A percentile compares a stretch with the other conserved stretches of the same genome.
phyloP scores from a whole-genome alignment of 2,113 vertebrate species.

The Campylomormyrus tamandua region DNA sequence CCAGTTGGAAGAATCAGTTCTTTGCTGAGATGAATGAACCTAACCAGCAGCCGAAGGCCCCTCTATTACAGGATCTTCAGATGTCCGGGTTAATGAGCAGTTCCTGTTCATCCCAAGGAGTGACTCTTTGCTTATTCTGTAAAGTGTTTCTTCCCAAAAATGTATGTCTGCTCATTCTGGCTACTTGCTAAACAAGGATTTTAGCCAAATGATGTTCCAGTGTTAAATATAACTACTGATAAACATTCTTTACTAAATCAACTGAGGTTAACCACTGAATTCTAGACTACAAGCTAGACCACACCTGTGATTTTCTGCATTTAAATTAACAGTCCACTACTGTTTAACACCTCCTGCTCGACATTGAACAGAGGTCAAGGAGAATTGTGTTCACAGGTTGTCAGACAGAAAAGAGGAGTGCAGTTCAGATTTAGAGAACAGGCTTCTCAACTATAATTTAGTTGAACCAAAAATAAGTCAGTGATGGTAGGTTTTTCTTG shows the following conservation, averaged over 20 bases:
- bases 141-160: neutral
- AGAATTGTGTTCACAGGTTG: neutral
- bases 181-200: neutral
- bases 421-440: neutral
- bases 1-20: neutral
- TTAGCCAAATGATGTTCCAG: neutral
- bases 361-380: neutral
- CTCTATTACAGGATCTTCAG: neutral
- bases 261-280: neutral
- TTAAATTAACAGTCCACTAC: neutral
- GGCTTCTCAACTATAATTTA: neutral
- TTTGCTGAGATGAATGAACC: neutral
- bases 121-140: neutral
- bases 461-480: neutral
- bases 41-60: neutral
- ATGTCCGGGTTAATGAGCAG: neutral
- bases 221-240: neutral
- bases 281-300: neutral
- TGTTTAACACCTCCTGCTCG: neutral
- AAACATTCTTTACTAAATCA: neutral
- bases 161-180: neutral
- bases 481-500: neutral
- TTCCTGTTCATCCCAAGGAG: neutral
- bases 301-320: neutral
- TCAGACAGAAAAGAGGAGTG: neutral